Evolutionary conservation across 2,888 invertebrate species (phyloP).

Genomic region (Rhagium mordax): DNA sequence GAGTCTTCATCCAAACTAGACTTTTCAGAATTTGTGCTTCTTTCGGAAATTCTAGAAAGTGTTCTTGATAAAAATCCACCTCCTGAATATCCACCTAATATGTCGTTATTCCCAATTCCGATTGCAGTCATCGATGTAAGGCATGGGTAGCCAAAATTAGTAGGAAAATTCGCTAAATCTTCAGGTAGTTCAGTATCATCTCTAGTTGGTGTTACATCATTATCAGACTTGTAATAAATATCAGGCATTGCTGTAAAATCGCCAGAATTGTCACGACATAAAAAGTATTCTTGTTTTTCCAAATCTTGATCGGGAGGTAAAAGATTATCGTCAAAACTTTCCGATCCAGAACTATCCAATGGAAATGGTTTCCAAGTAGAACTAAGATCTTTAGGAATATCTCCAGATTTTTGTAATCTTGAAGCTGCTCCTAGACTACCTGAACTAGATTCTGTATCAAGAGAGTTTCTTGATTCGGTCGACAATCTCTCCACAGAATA

Average conservation of each 20-base stretch:
- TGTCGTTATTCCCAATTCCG: constrained; percentile 77
- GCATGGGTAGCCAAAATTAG: constrained; percentile 82
- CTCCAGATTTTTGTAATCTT: constrained; percentile 73
- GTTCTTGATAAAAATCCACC: constrained; percentile 85
- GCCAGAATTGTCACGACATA: constrained; percentile 64
- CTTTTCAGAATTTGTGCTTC: constrained; percentile 91
- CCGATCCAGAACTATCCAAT: constrained; percentile 88
- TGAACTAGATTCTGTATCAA: constrained; percentile 84
- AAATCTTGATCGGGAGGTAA: constrained; percentile 82
- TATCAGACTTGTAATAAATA: constrained; percentile 67
- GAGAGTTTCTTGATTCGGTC: constrained; percentile 81
- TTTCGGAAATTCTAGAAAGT: constrained; percentile 88
- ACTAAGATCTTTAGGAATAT: constrained; percentile 78
- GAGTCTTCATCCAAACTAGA: constrained; percentile 90
- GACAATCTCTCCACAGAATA: constrained; percentile 66
- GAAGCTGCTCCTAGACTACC: constrained; percentile 82
- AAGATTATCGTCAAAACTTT: constrained; percentile 89
- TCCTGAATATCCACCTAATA: constrained; percentile 71
- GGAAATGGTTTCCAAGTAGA: constrained; percentile 89
- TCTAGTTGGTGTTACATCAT: constrained; percentile 73
- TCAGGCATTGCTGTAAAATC: constrained; percentile 64
- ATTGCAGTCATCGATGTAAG: constrained; percentile 73
- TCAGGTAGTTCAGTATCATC: constrained; percentile 82
- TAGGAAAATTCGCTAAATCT: constrained; percentile 83
- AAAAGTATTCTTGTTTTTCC: constrained; percentile 68